phyloP scores from a whole-genome alignment of 2,888 invertebrate genomes.

The Harpalus rufipes region DNA sequence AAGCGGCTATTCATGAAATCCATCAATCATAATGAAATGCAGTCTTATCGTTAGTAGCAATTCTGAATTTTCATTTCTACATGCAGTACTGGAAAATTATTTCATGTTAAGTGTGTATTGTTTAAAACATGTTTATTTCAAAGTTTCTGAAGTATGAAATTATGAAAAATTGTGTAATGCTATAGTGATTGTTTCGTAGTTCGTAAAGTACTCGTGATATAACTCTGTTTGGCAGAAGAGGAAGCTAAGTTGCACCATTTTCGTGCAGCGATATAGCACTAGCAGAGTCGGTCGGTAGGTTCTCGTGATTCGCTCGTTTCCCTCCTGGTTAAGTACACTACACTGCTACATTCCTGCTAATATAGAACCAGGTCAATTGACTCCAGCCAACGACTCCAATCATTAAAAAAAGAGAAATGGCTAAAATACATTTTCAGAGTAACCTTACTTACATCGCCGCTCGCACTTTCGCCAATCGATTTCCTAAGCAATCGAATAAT shows the following conservation, averaged over 20 bases:
- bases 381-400: background rate
- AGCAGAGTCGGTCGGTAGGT: background rate
- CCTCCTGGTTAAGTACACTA: background rate
- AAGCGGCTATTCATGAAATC: too few species aligned
- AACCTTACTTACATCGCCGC: background rate
- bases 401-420: constrained; percentile 6
- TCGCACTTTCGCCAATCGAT: background rate
- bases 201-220: background rate
- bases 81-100: too few species aligned
- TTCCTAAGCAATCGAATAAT: background rate
- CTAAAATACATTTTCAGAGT: constrained; percentile 3
- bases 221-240: background rate
- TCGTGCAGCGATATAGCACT: background rate
- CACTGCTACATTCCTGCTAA: constrained; percentile 1
- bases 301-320: background rate
- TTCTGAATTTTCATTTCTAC: too few species aligned
- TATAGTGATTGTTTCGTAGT: background rate
- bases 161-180: background rate
- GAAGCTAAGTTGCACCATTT: background rate
- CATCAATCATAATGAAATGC: too few species aligned
- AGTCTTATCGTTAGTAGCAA: too few species aligned
- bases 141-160: background rate
- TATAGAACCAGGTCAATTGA: constrained; percentile 1
- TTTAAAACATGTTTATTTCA: too few species aligned
- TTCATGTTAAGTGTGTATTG: too few species aligned